Base-by-base conservation (phyloP, 2,888 invertebrate genomes). In the Microctonus brassicae region DNA sequence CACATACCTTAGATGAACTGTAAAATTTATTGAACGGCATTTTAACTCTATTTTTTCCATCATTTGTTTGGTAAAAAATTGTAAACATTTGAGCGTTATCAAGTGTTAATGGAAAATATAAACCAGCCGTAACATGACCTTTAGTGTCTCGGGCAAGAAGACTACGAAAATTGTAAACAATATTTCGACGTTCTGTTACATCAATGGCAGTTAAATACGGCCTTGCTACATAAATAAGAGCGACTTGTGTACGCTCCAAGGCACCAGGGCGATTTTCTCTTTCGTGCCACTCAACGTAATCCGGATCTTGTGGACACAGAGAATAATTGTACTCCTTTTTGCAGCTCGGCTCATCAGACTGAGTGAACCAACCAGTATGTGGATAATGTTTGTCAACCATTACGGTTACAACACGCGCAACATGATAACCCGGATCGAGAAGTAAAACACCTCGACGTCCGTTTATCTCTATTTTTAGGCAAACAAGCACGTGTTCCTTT, bases 391-490 rank as follows among this genome's bases (percentile, higher is more conserved):
- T 90, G 86, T 97, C 97, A 42, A 91, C 90, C 97, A 97, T 97
- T 65, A 96, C 93, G 24, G 96, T 95, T 74, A 97, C 91, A 70
- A 94, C 93, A 74, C 95, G 90, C 53, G 94, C 93, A 73, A 97
- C 94, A 87, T 97, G 97, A 88, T 97, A 97, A 20, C 97, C 97
- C 0, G 97, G 96, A 89, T 97, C 97, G 52, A 96, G 91, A 24
- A 97, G 91, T 88, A 97, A 88, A 63, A 94, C 89, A 34, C 96
- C 97, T 0, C 89, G 88, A 47, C 97, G 91, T 34, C 93, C 94
- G 62, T 91, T 92, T 70, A 96, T 91, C 77, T 90, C 88, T 73
- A 96, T 90, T 79, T 92, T 92, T 84, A 96, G 90, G 74, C 94
- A 94, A 72, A 94, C 93, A 88, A 96, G 90, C 55, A 95, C 95